A percentile compares a stretch with the other conserved stretches of the same genome.
These are phyloP conservation scores for Calidris pugnax DNA, from an alignment of 2,113 vertebrate species.

Conservation along the genomic window DNA sequence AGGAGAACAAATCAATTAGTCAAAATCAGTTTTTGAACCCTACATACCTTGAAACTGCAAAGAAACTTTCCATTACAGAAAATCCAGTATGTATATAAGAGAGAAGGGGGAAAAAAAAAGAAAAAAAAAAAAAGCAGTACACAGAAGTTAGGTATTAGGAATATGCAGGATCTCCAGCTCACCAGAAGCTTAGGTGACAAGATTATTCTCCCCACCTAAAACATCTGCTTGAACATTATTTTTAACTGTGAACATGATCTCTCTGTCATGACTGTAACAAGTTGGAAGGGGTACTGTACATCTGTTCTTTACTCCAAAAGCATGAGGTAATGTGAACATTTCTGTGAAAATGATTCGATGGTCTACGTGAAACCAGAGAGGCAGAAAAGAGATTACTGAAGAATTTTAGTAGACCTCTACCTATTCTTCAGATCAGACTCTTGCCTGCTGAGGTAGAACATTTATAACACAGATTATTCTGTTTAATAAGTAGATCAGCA, in stretches of 20 bases:
- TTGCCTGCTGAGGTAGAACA: not conserved
- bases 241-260: not conserved
- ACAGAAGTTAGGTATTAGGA: rapidly evolving
- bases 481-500: not conserved
- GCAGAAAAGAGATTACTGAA: not conserved
- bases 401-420: not conserved
- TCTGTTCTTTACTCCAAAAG: not conserved
- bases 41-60: not conserved
- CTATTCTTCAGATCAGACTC: not conserved
- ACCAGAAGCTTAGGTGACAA: not conserved
- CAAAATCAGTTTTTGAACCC: not conserved
- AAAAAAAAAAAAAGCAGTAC: not conserved
- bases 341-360: not conserved
- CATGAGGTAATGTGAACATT: not conserved
- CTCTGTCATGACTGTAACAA: not conserved
- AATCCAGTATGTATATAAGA: not conserved
- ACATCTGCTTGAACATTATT: not conserved
- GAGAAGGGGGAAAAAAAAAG: not conserved
- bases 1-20: not conserved
- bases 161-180: not conserved
- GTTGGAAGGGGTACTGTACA: not conserved
- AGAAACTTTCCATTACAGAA: not conserved
- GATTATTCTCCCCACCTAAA: not conserved
- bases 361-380: not conserved
- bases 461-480: not conserved